phyloP scores from a whole-genome alignment of 1,140 invertebrate species.

The Cheumatopsyche charites region DNA sequence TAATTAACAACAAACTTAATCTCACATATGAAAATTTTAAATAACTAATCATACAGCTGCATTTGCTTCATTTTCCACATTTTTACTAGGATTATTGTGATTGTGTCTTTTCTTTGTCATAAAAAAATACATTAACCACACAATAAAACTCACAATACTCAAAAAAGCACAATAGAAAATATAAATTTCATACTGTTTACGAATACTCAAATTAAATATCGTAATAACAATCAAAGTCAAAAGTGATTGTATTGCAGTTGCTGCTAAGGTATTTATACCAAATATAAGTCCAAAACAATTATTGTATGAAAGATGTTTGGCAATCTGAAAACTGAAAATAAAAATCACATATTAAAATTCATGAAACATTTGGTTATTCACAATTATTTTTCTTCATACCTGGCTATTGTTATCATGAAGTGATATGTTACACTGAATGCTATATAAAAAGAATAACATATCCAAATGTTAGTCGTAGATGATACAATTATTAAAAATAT shows the following conservation, averaged over 20 bases:
- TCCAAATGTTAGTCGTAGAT: conserved; percentile 66
- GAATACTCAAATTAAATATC: conserved; percentile 54
- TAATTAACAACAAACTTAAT: too few species aligned
- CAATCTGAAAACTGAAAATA: conserved; percentile 78
- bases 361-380: too few species aligned
- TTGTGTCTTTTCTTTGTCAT: background rate
- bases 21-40: too few species aligned
- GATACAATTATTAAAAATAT: conserved; percentile 68
- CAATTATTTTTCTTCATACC: conserved; percentile 58
- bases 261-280: conserved; percentile 86
- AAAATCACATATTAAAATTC: background rate
- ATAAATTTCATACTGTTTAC: conserved; percentile 58
- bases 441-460: conserved; percentile 78
- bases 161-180: conserved; percentile 52
- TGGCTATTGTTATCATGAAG: conserved; percentile 84
- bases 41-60: too few species aligned
- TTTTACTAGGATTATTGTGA: background rate
- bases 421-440: conserved; percentile 80
- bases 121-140: conserved; percentile 50
- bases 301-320: conserved; percentile 76
- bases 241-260: conserved; percentile 76
- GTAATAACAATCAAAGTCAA: conserved; percentile 74
- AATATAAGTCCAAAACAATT: conserved; percentile 87
- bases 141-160: conserved; percentile 44
- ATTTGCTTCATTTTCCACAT: too few species aligned